Evolutionary conservation across 2,888 invertebrate species (phyloP).

Genomic region (Noctua pronuba): DNA sequence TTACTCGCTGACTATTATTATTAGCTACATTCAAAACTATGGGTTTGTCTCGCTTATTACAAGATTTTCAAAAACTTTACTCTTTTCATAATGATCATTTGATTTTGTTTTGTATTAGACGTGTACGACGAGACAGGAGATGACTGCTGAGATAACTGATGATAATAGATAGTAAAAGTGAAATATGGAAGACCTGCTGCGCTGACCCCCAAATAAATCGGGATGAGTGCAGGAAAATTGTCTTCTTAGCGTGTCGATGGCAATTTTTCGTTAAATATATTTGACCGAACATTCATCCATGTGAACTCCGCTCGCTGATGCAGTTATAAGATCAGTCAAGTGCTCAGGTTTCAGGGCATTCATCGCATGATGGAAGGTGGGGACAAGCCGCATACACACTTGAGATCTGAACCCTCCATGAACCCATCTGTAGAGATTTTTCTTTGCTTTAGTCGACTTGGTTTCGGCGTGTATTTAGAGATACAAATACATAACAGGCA

Average conservation of each 20-base stretch:
- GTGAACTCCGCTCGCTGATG: background rate
- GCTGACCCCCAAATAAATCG: background rate
- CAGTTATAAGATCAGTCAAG: background rate
- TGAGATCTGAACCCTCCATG: background rate
- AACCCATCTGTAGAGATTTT: background rate
- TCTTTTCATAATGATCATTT: no score
- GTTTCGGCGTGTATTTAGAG: background rate
- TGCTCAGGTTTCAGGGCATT: background rate
- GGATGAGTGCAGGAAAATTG: background rate
- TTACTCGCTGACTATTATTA: background rate
- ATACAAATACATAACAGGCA: background rate
- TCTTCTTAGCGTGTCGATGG: background rate
- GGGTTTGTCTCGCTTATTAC: no score
- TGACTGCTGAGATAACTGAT: background rate
- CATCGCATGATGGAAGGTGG: background rate
- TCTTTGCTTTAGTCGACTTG: background rate
- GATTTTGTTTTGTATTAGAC: background rate
- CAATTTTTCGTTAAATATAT: background rate
- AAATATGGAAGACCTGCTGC: background rate
- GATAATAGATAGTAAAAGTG: no score
- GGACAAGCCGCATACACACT: background rate
- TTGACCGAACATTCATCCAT: background rate
- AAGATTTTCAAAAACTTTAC: no score
- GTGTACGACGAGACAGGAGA: background rate
- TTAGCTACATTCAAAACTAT: no score